Conservation (phyloP, 2,888 invertebrate species). For the Agriotes lineatus region DNA sequence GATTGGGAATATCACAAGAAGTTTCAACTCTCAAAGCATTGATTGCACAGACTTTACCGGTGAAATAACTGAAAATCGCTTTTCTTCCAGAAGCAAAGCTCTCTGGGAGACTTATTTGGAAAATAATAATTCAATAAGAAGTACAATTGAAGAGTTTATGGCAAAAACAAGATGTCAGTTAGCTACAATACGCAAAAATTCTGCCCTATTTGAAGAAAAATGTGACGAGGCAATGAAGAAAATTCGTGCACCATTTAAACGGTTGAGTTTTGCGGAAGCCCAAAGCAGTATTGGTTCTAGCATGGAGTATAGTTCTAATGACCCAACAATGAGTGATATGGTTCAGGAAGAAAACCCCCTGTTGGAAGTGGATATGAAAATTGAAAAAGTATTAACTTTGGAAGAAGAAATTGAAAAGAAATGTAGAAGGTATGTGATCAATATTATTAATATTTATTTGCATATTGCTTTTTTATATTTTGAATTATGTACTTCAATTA, state of each 20-base stretch:
- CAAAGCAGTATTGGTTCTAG: not conserved
- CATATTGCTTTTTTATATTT: too few species aligned
- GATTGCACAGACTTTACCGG: too few species aligned
- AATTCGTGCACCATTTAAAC: not conserved
- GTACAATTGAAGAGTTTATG: not conserved
- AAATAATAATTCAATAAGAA: too few species aligned
- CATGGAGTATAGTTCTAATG: not conserved
- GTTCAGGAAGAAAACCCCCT: not conserved
- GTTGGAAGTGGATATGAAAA: not conserved
- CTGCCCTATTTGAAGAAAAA: not conserved
- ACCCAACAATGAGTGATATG: too few species aligned
- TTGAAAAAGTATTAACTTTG: not conserved
- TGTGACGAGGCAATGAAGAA: too few species aligned
- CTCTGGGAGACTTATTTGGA: too few species aligned
- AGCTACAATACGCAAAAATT: not conserved
- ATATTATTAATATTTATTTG: too few species aligned
- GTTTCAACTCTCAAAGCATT: not conserved
- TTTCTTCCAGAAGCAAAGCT: too few species aligned
- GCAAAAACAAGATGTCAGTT: not conserved
- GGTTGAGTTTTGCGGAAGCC: not conserved
- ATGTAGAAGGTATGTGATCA: constrained; percentile 17
- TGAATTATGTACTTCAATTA: too few species aligned
- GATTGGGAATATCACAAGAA: not conserved
- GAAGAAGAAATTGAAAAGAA: constrained; percentile 20
- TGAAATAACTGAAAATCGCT: too few species aligned